A percentile compares a stretch with the other conserved stretches of the same genome.
Conservation (phyloP, 2,888 invertebrate genomes). For the Rhorus exstirpatorius region DNA sequence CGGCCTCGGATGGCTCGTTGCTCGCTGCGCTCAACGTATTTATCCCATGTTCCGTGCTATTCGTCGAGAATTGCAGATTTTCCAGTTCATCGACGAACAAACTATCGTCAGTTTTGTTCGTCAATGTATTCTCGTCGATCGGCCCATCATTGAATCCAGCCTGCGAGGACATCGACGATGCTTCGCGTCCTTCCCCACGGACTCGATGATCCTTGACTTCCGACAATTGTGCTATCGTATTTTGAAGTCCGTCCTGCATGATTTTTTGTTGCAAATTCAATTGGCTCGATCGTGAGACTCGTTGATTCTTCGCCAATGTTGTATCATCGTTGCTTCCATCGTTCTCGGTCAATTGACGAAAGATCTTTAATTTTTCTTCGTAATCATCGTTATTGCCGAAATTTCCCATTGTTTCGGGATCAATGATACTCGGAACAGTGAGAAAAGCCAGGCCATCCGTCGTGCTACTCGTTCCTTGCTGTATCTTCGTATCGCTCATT, state of each 20-base stretch:
- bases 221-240: conserved; percentile 80
- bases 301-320: conserved; percentile 25
- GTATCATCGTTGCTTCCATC: conserved; percentile 39
- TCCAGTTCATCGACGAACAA: conserved; percentile 76
- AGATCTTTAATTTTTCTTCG: conserved; percentile 75
- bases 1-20: conserved; percentile 87
- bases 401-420: conserved; percentile 66
- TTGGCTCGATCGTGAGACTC: conserved; percentile 46
- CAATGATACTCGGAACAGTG: conserved; percentile 68
- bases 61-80: conserved; percentile 71
- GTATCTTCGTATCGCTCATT: conserved; percentile 65
- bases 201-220: conserved; percentile 57
- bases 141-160: conserved; percentile 33
- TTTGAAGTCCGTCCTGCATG: conserved; percentile 79
- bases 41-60: conserved; percentile 11
- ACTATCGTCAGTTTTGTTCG: conserved; percentile 62
- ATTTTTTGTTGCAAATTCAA: conserved; percentile 80
- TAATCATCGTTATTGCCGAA: conserved; percentile 74
- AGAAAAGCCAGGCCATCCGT: conserved; percentile 70
- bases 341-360: conserved; percentile 54
- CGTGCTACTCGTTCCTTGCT: conserved; percentile 49
- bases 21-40: conserved; percentile 26
- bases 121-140: conserved; percentile 26
- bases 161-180: background rate
- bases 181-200: conserved; percentile 67